Evolutionary conservation across 2,888 invertebrate genomes (phyloP).

Genomic region (Diabrotica balteata): DNA sequence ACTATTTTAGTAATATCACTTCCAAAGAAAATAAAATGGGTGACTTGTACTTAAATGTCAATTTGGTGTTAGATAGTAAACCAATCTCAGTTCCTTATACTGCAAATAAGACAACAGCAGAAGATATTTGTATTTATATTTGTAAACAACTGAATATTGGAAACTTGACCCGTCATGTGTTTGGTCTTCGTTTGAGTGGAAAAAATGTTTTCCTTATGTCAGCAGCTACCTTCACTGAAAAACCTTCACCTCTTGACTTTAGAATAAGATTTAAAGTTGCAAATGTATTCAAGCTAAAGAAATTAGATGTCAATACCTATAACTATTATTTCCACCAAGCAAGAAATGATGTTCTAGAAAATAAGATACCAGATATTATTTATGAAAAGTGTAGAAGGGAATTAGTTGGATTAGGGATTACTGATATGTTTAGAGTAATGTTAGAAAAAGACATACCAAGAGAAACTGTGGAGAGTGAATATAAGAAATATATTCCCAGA

Average conservation of each 20-base stretch:
- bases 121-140: constrained; percentile 74
- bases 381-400: constrained; percentile 80
- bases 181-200: constrained; percentile 73
- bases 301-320: constrained; percentile 77
- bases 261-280: constrained; percentile 82
- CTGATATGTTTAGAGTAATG: constrained; percentile 86
- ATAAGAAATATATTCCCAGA: constrained; percentile 84
- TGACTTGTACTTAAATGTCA: constrained; percentile 31
- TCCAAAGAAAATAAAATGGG: constrained; percentile 24
- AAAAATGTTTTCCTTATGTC: constrained; percentile 75
- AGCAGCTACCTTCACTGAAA: constrained; percentile 64
- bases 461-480: constrained; percentile 77
- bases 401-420: constrained; percentile 83
- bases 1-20: no score
- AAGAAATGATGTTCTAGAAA: constrained; percentile 79
- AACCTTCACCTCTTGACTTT: constrained; percentile 68
- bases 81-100: constrained; percentile 40
- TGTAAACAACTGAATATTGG: constrained; percentile 78
- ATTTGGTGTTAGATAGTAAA: constrained; percentile 40
- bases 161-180: constrained; percentile 79
- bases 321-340: constrained; percentile 89
- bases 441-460: constrained; percentile 74
- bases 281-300: constrained; percentile 67
- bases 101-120: constrained; percentile 63
- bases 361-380: constrained; percentile 79